phyloP scores from a whole-genome alignment of 2,888 invertebrate genomes.

The Spisula solida region DNA sequence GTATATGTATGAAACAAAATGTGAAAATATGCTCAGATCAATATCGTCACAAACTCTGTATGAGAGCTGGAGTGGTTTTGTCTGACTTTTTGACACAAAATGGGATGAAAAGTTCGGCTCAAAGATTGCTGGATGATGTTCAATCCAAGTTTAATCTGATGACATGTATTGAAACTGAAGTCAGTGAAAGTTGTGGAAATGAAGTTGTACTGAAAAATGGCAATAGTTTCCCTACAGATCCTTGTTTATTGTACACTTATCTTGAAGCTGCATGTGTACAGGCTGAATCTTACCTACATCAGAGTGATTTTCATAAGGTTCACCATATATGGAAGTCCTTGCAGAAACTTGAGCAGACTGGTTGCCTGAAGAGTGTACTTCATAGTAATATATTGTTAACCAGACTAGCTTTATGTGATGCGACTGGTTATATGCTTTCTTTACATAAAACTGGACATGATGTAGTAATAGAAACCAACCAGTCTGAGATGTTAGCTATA shows the following conservation, averaged over 20 bases:
- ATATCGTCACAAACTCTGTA: constrained; percentile 56
- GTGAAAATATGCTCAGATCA: constrained; percentile 30
- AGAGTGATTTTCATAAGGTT: constrained; percentile 60
- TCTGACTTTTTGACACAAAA: constrained; percentile 58
- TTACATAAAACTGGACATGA: constrained; percentile 23
- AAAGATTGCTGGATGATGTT: constrained; percentile 45
- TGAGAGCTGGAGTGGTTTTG: constrained; percentile 62
- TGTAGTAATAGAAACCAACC: neutral
- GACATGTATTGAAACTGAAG: neutral
- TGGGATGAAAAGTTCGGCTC: constrained; percentile 45
- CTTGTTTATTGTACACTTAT: constrained; percentile 54
- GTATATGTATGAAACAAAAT: constrained; percentile 54
- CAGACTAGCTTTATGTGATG: constrained; percentile 67
- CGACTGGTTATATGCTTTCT: constrained; percentile 55
- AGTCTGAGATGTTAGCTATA: constrained; percentile 29
- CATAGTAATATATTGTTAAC: constrained; percentile 67
- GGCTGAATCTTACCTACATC: constrained; percentile 55
- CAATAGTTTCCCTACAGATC: constrained; percentile 39
- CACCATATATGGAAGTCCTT: constrained; percentile 57
- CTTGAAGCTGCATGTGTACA: constrained; percentile 64
- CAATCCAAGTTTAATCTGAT: constrained; percentile 38
- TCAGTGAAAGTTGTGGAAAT: neutral
- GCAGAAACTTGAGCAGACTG: constrained; percentile 50
- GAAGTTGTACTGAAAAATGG: neutral
- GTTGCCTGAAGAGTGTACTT: constrained; percentile 59